Evolutionary conservation across 2,113 vertebrate species (phyloP).

Genomic region (Salvator merianae): DNA sequence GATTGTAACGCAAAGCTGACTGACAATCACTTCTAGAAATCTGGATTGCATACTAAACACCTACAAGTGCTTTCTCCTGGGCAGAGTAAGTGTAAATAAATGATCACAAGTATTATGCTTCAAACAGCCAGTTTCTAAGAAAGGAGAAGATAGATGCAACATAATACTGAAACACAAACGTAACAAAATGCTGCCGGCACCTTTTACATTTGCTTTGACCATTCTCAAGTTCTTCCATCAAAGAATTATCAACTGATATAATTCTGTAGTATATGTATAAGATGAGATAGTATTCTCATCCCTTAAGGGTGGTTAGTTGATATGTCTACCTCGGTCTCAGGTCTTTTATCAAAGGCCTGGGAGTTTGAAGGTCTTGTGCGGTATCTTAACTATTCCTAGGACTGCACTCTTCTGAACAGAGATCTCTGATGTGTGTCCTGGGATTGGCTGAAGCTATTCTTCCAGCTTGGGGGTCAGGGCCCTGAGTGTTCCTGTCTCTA

Average conservation of each 20-base stretch:
- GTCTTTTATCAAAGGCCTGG: no score
- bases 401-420: no score
- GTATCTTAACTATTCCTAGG: no score
- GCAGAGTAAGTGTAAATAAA: slow-evolving; percentile 68
- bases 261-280: not conserved
- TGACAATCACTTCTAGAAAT: slow-evolving; percentile 33
- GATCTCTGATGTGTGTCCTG: no score
- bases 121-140: slow-evolving; percentile 52
- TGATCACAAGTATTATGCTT: slow-evolving; percentile 67
- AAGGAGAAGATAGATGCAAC: slow-evolving; percentile 24
- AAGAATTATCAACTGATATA: not conserved
- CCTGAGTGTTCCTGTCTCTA: no score
- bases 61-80: slow-evolving; percentile 50
- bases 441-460: no score
- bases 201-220: slow-evolving; percentile 26
- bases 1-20: slow-evolving; percentile 26
- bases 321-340: no score
- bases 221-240: not conserved
- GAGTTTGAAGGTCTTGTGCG: no score
- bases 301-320: no score
- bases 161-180: slow-evolving; percentile 39
- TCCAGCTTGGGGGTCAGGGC: no score
- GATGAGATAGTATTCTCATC: no score
- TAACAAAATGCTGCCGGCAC: slow-evolving; percentile 57
- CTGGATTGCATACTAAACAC: slow-evolving; percentile 57